Evolutionary conservation across 2,888 invertebrate genomes (phyloP), one percentile per base, ranked within the genome.

Genomic region (Urechis unicinctus): DNA sequence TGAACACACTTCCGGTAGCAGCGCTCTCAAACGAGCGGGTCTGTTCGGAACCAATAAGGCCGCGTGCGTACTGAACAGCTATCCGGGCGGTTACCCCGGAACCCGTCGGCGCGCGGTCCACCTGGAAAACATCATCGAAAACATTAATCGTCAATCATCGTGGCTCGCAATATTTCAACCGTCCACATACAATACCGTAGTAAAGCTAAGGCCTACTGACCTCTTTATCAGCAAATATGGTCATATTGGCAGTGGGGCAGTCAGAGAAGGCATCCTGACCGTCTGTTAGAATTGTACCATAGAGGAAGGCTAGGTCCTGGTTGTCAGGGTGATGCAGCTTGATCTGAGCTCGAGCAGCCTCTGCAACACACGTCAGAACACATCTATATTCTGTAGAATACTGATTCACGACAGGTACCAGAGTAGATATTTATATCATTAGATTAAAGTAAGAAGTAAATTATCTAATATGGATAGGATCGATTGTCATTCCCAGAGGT

Each of bases 21-120:
- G 68, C 66, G 44, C 66, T 70, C 43, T 59, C 54, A 58, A 75
- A 77, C 22, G 53, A 61, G 9, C 68, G 63, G 21, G 52, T 56
- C 56, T 78, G 68, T n/a, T 67, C 64, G 3, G 71, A 44, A 3
- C 55, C 42, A 13, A 76, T 65, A 36, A 61, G 59, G 3, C 67
- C 64, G 48, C 65, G 68, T 24, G 58, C 55, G 50, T 65, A 68
- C 61, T 74, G 74, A 4, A 71, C 64, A 22, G 78, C 78, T 3
- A 77, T 62, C 42, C 77, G 62, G 25, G 77, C 77, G 2, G 76
- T 71, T 0, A 70, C 69, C 9, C 78, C 78, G 0, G 78, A 78
- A 2, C 79, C 78, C 46, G 70, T 70, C 0, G 79, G 78, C 28
- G 74, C 70, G n/a, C 79, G 66, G 58, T 78, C 78, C 3, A 78